phyloP scores from a whole-genome alignment of 1,140 invertebrate genomes.

The Laupala kohalensis region DNA sequence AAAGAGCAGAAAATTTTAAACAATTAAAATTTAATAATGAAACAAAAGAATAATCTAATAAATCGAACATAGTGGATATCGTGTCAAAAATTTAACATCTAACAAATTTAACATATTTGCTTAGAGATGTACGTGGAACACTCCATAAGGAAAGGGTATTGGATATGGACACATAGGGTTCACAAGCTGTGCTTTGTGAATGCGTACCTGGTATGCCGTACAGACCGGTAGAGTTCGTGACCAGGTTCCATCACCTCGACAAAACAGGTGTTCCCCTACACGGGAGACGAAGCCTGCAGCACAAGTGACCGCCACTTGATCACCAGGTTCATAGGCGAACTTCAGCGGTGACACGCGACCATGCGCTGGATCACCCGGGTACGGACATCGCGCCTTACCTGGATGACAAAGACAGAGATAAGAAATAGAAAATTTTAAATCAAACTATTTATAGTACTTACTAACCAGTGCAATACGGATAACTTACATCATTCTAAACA shows the following conservation, averaged over 20 bases:
- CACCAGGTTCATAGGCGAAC: constrained; percentile 61
- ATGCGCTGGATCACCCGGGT: constrained; percentile 56
- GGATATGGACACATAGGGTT: no score
- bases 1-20: no score
- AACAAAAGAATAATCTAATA: no score
- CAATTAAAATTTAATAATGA: no score
- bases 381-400: constrained; percentile 63
- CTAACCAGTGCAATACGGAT: background rate
- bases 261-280: constrained; percentile 28
- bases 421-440: no score
- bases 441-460: background rate
- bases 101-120: no score
- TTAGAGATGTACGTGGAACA: no score
- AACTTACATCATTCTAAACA: background rate
- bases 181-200: no score
- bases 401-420: no score
- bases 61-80: no score
- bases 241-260: constrained; percentile 34
- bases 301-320: constrained; percentile 57
- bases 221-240: constrained; percentile 34
- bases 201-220: constrained; percentile 28
- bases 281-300: constrained; percentile 45
- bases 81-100: no score
- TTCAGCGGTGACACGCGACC: constrained; percentile 57
- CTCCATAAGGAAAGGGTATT: no score